These are phyloP conservation scores for Apocrypta bakeri DNA, from an alignment of 1,140 invertebrate genomes.

Conservation along the genomic window DNA sequence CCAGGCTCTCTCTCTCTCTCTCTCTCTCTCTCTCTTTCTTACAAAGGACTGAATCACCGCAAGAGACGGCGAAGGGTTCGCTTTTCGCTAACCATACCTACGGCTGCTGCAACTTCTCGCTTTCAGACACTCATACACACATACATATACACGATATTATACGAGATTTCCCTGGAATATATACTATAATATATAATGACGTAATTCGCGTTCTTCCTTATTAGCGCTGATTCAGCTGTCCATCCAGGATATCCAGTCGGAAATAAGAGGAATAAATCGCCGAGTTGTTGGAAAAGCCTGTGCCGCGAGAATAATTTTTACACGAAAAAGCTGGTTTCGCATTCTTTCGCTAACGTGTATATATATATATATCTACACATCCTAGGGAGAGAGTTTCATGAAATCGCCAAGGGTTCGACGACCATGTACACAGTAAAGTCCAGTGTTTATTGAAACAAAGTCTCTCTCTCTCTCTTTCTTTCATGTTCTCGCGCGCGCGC, in stretches of 20 bases:
- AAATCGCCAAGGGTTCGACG: neutral
- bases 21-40: conserved; percentile 52
- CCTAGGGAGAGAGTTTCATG: neutral
- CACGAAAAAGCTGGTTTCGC: too few species aligned
- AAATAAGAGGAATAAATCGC: neutral
- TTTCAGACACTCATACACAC: neutral
- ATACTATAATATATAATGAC: neutral
- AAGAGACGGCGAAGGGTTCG: neutral
- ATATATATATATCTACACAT: neutral
- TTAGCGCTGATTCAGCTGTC: conserved; percentile 30
- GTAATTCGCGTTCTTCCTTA: conserved; percentile 17
- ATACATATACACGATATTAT: neutral
- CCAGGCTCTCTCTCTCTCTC: neutral
- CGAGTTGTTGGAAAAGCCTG: too few species aligned
- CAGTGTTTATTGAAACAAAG: neutral
- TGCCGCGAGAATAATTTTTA: neutral
- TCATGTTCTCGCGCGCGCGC: too few species aligned
- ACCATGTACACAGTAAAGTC: neutral
- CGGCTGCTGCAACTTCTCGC: neutral
- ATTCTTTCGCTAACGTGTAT: neutral
- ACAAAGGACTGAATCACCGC: conserved; percentile 73
- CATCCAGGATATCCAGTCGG: neutral
- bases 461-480: too few species aligned
- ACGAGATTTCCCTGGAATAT: neutral
- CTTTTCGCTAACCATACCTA: neutral